Percentiles rank a stretch among this genome's conserved stretches.
phyloP scores from a whole-genome alignment of 2,113 vertebrate species.

The Orthochromis indermauri region DNA sequence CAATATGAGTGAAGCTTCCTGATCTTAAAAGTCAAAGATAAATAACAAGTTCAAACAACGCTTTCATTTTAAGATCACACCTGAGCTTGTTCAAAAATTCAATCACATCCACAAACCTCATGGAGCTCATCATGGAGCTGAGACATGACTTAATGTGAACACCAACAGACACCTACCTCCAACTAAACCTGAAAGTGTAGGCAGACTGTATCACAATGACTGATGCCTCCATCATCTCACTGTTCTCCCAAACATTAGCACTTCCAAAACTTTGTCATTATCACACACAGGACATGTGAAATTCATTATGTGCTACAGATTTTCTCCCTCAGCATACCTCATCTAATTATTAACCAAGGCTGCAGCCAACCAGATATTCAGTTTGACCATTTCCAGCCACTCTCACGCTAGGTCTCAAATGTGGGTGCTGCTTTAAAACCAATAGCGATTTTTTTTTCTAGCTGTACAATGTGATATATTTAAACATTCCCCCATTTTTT shows the following conservation, averaged over 20 bases:
- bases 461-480: not conserved
- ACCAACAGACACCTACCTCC: not conserved
- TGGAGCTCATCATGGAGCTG: not conserved
- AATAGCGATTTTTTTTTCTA: not conserved
- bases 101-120: not conserved
- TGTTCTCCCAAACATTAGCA: not conserved
- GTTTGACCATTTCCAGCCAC: conserved; percentile 15
- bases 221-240: not conserved
- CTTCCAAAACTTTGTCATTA: conserved; percentile 8
- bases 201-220: not conserved
- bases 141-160: not conserved
- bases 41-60: not conserved
- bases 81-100: not conserved
- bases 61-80: not conserved
- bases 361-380: not conserved
- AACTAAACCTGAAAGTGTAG: not conserved
- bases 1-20: not conserved
- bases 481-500: not conserved
- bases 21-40: not conserved
- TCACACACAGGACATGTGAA: not conserved
- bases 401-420: not conserved
- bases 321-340: not conserved
- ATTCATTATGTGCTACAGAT: conserved; percentile 20
- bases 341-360: conserved; percentile 41
- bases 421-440: not conserved